Base-by-base conservation (phyloP, 2,113 vertebrate species). In the Dicentrarchus labrax region DNA sequence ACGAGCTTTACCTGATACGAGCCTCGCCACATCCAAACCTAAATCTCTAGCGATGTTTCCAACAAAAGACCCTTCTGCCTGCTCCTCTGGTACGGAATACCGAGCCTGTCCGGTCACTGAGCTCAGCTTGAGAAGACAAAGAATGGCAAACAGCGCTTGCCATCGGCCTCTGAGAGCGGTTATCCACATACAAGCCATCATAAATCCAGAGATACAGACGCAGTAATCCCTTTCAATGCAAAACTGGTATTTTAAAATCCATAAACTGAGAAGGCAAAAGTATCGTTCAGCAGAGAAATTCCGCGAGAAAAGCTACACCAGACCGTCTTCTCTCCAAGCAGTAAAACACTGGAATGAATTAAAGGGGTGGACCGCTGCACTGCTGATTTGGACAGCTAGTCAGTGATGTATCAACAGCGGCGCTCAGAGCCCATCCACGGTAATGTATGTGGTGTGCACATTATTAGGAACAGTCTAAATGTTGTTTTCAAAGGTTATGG, bases 1-100 rank as follows among this genome's bases (percentile, higher is more conserved):
- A 4, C 93, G 92, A 74, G 95, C 95, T 78, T 93, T 94, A 64
- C 96, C 91, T n/a, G 89, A 93, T 2, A 90, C 57, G 2, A 97
- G 88, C 41, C 95, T 91, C 53, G 90, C 66, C 36, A 95, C 51
- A 82, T 92, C 93, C 76, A 96, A 81, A 8, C 95, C 95, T 72
- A 97, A 87, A 86, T 97, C 96, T 41, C 78, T 91, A 0, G 86
- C 94, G 73, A 30, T 30, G 30, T 30, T 30, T 30, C 30, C 30
- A 30, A 30, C 30, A 30, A 30, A 30, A 30, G 30, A 30, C 30
- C 30, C 30, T 30, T 30, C 30, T 30, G 2, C 30, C 30, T 30
- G 30, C 30, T 30, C 30, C 30, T 30, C 30, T 3, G 30, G 30
- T 30, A 30, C 30, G 30, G 30, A 30, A 30, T 30, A 30, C 30